Percentiles rank a stretch among this genome's conserved stretches.
phyloP scores from a whole-genome alignment of 2,888 invertebrate species.

The Harpalus rufipes region DNA sequence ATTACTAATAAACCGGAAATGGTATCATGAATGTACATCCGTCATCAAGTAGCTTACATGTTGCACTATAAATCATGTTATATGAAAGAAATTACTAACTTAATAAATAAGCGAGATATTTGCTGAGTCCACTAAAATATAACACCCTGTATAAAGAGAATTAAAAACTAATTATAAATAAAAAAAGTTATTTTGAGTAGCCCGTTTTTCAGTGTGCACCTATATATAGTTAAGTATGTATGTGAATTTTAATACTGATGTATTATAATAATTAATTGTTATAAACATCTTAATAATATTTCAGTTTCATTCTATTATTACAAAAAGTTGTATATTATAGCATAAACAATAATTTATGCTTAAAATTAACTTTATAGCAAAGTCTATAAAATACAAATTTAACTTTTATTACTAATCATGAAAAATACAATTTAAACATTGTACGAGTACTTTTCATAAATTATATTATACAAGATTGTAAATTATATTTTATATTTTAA shows the following conservation, averaged over 20 bases:
- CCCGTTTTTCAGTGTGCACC: too few relatives aligned
- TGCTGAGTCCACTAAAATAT: too few relatives aligned
- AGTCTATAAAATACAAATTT: conserved; percentile 16
- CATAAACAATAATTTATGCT: conserved; percentile 33
- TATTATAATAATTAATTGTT: background rate
- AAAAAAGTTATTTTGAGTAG: too few relatives aligned
- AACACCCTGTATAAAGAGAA: too few relatives aligned
- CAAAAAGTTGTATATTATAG: background rate
- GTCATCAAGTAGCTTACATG: too few relatives aligned
- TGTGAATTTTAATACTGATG: background rate
- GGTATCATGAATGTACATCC: too few relatives aligned
- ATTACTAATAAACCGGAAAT: too few relatives aligned
- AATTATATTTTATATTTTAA: conserved; percentile 14
- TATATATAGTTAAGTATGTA: too few relatives aligned
- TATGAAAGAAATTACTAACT: too few relatives aligned
- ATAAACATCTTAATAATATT: background rate
- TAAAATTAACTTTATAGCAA: conserved; percentile 24
- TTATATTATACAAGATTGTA: conserved; percentile 22
- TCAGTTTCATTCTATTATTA: background rate
- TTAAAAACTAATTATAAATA: too few relatives aligned
- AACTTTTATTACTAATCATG: conserved; percentile 35
- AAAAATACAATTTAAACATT: conserved; percentile 30
- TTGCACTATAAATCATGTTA: too few relatives aligned
- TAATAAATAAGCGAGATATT: too few relatives aligned
- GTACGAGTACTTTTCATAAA: conserved; percentile 13